These are phyloP conservation scores for Oophaga pumilio DNA, from an alignment of 2,113 vertebrate species.

Conservation along the genomic window DNA sequence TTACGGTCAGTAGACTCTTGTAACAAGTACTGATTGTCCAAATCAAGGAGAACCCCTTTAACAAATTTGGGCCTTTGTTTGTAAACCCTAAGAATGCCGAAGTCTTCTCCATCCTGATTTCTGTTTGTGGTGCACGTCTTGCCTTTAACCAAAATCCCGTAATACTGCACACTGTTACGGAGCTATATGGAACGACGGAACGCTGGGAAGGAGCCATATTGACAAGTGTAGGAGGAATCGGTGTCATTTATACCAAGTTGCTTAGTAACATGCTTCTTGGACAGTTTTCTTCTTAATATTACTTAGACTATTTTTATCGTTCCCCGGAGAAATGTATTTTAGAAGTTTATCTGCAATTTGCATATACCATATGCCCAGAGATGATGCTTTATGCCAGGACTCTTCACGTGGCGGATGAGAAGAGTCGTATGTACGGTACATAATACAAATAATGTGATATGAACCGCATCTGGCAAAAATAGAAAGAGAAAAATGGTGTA, in stretches of 20 bases:
- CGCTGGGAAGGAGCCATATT: background rate
- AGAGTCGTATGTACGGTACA: background rate
- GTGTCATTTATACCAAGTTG: constrained; percentile 25
- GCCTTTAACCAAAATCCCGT: background rate
- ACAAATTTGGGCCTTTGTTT: background rate
- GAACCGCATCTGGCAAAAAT: background rate
- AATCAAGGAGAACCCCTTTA: background rate
- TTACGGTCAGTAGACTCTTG: background rate
- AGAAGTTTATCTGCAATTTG: background rate
- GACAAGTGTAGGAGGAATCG: constrained; percentile 34
- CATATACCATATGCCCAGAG: constrained; percentile 14
- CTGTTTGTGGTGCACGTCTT: background rate
- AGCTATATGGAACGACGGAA: background rate
- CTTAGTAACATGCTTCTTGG: constrained; percentile 11
- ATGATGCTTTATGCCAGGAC: background rate
- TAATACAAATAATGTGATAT: background rate
- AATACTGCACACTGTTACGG: background rate
- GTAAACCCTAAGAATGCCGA: background rate
- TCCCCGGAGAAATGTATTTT: background rate
- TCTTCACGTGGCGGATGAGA: background rate
- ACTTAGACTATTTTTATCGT: constrained; percentile 15
- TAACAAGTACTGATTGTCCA: background rate
- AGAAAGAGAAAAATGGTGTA: background rate
- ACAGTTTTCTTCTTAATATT: constrained; percentile 11
- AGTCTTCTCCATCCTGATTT: background rate